phyloP scores from a whole-genome alignment of 2,113 vertebrate genomes.

The Dunckerocampus dactyliophorus region DNA sequence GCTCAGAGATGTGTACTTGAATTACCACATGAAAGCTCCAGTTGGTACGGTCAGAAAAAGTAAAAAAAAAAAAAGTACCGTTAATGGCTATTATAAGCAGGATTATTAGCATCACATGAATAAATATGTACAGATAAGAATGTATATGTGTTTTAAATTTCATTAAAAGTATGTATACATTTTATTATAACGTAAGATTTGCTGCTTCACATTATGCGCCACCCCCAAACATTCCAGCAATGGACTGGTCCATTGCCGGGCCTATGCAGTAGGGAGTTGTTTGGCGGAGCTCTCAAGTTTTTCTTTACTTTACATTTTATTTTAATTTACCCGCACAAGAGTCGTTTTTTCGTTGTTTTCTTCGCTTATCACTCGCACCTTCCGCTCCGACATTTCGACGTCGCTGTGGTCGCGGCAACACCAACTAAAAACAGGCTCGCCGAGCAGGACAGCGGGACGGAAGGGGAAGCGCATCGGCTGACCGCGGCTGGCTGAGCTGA shows the following conservation, averaged over 20 bases:
- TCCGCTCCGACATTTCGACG: too few species aligned
- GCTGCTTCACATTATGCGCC: slow-evolving; percentile 1
- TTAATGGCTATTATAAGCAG: too few species aligned
- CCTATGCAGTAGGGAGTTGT: slow-evolving; percentile 75
- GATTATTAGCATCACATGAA: too few species aligned
- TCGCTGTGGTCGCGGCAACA: too few species aligned
- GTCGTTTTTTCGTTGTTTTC: slow-evolving; percentile 4
- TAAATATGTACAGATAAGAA: neutral
- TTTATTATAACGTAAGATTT: neutral
- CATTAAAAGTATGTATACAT: neutral
- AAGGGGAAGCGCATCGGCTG: slow-evolving; percentile 38
- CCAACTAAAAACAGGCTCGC: neutral
- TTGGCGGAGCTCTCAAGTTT: slow-evolving; percentile 65
- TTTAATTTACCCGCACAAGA: slow-evolving; percentile 9
- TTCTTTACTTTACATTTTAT: slow-evolving; percentile 55
- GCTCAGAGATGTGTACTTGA: slow-evolving; percentile 23
- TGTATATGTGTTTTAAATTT: neutral
- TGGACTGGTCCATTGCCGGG: slow-evolving; percentile 65
- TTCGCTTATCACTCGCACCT: neutral
- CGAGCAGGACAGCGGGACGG: slow-evolving; percentile 8
- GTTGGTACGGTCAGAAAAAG: slow-evolving; percentile 61
- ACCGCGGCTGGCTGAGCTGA: slow-evolving; percentile 59
- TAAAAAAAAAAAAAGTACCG: too few species aligned
- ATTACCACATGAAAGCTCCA: slow-evolving; percentile 13
- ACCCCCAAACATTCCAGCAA: slow-evolving; percentile 59